Evolutionary conservation across 2,797 vertebrate genomes (phyloP).

Genomic region (Zalophus californianus): DNA sequence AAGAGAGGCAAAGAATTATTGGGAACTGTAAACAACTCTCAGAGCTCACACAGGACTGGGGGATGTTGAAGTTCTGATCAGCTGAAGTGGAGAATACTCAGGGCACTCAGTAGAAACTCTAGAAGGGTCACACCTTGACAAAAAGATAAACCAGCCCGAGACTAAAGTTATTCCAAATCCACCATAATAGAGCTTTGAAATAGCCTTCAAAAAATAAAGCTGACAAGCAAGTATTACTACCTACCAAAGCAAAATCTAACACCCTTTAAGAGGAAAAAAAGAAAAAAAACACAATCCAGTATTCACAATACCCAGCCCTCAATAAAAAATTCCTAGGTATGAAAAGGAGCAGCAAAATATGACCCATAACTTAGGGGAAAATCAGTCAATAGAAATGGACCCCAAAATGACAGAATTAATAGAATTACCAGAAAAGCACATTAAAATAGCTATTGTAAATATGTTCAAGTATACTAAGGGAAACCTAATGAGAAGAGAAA

Average conservation of each 20-base stretch:
- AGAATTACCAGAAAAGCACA: background rate
- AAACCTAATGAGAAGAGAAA: background rate
- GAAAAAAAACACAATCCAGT: background rate
- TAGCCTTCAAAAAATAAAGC: constrained; percentile 14
- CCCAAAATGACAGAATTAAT: background rate
- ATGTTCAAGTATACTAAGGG: background rate
- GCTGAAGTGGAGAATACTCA: background rate
- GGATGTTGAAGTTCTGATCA: background rate
- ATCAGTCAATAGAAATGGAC: background rate
- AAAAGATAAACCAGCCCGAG: background rate
- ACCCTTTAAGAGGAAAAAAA: background rate
- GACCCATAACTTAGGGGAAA: background rate
- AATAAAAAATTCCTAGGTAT: background rate
- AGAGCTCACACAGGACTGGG: background rate
- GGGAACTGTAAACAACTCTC: background rate
- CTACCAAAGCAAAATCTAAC: background rate
- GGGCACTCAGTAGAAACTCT: background rate
- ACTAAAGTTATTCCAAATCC: background rate
- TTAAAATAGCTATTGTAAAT: constrained; percentile 7
- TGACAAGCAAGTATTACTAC: background rate
- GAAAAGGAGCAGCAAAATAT: background rate
- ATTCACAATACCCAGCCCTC: background rate
- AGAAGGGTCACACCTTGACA: background rate
- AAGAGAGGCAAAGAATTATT: background rate
- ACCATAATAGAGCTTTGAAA: background rate